phyloP scores from a whole-genome alignment of 2,113 vertebrate species.

The Kryptolebias marmoratus region DNA sequence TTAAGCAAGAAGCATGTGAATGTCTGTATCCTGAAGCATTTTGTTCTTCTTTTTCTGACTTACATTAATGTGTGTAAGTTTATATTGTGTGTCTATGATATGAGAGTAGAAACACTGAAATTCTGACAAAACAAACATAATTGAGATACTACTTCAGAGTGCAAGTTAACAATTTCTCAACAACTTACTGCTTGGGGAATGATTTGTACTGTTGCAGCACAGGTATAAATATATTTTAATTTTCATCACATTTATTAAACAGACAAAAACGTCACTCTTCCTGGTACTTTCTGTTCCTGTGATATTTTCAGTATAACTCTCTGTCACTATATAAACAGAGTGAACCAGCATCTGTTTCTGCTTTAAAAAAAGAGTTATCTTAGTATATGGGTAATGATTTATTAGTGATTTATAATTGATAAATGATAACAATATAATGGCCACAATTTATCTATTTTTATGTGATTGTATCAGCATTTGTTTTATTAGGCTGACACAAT shows the following conservation, averaged over 20 bases:
- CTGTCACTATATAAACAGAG: not conserved
- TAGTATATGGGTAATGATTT: not conserved
- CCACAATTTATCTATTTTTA: too few species aligned
- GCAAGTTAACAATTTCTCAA: constrained; percentile 5
- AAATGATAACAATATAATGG: not conserved
- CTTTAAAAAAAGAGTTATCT: not conserved
- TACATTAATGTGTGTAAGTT: constrained; percentile 19
- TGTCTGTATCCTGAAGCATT: constrained; percentile 14
- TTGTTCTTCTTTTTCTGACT: constrained; percentile 9
- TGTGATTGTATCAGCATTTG: too few species aligned
- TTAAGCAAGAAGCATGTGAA: constrained; percentile 48
- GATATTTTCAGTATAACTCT: constrained; percentile 2
- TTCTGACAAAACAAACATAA: constrained; percentile 12
- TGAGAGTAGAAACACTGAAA: constrained; percentile 16
- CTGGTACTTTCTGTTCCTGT: not conserved
- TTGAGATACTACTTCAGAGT: constrained; percentile 4
- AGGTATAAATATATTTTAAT: not conserved
- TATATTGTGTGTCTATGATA: constrained; percentile 9
- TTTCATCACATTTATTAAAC: constrained; percentile 4
- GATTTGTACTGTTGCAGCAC: constrained; percentile 1
- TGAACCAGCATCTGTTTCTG: constrained; percentile 12
- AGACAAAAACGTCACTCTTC: not conserved
- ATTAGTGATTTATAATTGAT: not conserved
- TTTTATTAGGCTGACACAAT: too few species aligned
- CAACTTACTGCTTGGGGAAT: not conserved